Conservation (phyloP, 92 coral and sea anemone genomes). For the Actinostola sp. region DNA sequence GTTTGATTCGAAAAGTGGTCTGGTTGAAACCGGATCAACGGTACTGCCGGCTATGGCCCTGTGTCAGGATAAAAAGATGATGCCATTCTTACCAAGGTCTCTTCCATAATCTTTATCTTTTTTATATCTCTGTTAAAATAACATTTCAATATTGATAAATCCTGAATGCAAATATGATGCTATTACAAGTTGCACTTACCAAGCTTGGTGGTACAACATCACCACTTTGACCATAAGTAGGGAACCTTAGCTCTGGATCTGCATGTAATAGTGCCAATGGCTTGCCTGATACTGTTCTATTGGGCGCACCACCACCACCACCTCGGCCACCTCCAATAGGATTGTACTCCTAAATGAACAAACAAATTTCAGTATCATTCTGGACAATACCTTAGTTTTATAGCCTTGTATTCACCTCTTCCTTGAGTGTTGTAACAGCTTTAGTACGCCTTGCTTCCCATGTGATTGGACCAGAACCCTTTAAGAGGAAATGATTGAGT, state of each 20-base stretch:
- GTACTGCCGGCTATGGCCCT: too few species aligned
- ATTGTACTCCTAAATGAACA: conserved; percentile 37
- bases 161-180: background rate
- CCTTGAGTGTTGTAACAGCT: conserved; percentile 53
- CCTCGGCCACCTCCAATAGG: conserved; percentile 49
- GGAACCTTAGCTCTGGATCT: conserved; percentile 89
- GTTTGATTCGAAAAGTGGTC: too few species aligned
- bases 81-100: conserved; percentile 84
- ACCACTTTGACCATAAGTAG: conserved; percentile 43
- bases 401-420: conserved; percentile 56
- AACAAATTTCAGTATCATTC: background rate
- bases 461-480: conserved; percentile 33
- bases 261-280: conserved; percentile 55
- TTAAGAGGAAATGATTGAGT: background rate
- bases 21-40: too few species aligned
- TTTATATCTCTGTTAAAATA: conserved; percentile 66
- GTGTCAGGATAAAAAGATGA: too few species aligned
- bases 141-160: background rate
- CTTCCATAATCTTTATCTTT: conserved; percentile 63
- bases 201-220: conserved; percentile 69
- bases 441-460: conserved; percentile 74
- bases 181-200: conserved; percentile 51
- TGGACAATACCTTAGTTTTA: background rate
- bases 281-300: conserved; percentile 86
- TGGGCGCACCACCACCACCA: conserved; percentile 92